Evolutionary conservation across 2,797 vertebrate species (phyloP).

Genomic region (Hirundo rustica): DNA sequence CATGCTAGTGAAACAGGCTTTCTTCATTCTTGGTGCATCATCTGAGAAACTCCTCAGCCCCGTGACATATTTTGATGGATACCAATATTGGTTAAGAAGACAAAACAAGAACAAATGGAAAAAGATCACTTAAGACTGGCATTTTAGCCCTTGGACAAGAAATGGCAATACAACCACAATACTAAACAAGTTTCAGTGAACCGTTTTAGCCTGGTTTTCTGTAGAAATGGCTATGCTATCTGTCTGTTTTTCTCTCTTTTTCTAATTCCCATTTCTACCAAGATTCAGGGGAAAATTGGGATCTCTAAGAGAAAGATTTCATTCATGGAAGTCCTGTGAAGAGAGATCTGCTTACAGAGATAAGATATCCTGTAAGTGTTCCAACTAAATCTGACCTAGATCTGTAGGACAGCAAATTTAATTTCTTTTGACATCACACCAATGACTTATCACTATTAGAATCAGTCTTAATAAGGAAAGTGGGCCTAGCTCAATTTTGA

Average conservation of each 20-base stretch:
- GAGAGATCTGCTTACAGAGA: not conserved
- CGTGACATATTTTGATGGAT: not conserved
- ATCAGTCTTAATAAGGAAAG: not conserved
- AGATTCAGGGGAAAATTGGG: not conserved
- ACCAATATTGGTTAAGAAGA: not conserved
- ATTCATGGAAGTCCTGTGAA: not conserved
- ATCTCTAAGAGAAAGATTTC: not conserved
- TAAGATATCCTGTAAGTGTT: not conserved
- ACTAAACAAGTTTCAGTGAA: not conserved
- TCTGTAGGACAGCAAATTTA: not conserved
- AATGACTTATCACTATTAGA: not conserved
- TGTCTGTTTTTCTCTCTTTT: not conserved
- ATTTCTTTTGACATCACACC: not conserved
- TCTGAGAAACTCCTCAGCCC: not conserved
- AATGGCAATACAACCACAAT: not conserved
- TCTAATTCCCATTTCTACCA: not conserved
- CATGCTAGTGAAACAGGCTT: not conserved
- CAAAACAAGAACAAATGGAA: not conserved
- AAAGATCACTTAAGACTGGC: not conserved
- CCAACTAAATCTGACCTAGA: not conserved
- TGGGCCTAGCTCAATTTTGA: rapidly evolving
- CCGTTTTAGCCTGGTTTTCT: not conserved
- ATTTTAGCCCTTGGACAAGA: not conserved
- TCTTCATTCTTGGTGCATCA: not conserved
- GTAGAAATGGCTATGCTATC: not conserved